A percentile compares a stretch with the other conserved stretches of the same genome.
phyloP scores from a whole-genome alignment of 1,140 invertebrate genomes.

The Drosophila pachea region DNA sequence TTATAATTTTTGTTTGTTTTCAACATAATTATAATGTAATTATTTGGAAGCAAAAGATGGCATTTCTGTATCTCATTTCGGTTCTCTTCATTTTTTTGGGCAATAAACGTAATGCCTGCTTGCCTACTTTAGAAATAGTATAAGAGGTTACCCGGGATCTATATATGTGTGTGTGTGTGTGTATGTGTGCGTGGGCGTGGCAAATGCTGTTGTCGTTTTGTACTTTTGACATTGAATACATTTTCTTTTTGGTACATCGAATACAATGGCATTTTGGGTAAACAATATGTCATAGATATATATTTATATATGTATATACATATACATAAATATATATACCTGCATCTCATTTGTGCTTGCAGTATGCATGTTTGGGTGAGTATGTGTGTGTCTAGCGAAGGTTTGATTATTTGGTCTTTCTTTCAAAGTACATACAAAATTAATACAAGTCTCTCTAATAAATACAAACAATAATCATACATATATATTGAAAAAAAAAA shows the following conservation, averaged over 20 bases:
- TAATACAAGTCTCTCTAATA: slow-evolving; percentile 65
- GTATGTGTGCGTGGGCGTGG: slow-evolving; percentile 24
- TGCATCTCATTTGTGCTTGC: slow-evolving; percentile 63
- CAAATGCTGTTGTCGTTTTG: slow-evolving; percentile 48
- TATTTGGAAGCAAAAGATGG: slow-evolving; percentile 75
- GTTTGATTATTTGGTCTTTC: slow-evolving; percentile 60
- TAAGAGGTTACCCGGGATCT: slow-evolving; percentile 31
- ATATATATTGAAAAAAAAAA: slow-evolving; percentile 33
- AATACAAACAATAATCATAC: slow-evolving; percentile 56
- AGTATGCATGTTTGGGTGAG: slow-evolving; percentile 51
- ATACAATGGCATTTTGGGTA: slow-evolving; percentile 53
- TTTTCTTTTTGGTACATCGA: slow-evolving; percentile 61
- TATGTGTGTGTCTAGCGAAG: slow-evolving; percentile 34
- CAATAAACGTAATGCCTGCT: slow-evolving; percentile 52
- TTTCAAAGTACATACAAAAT: slow-evolving; percentile 61
- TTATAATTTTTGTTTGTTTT: slow-evolving; percentile 46
- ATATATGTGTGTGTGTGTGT: slow-evolving; percentile 20
- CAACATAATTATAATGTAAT: slow-evolving; percentile 69
- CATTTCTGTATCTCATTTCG: slow-evolving; percentile 58
- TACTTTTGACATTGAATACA: slow-evolving; percentile 62
- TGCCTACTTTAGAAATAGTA: slow-evolving; percentile 50
- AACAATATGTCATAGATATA: slow-evolving; percentile 31
- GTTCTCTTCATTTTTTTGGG: slow-evolving; percentile 17
- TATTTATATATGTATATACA: slow-evolving; percentile 30
- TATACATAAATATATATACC: slow-evolving; percentile 37